A percentile compares a stretch with the other conserved stretches of the same genome.
Evolutionary conservation across 2,797 vertebrate species (phyloP).

Genomic region (Apogon hyalosoma): DNA sequence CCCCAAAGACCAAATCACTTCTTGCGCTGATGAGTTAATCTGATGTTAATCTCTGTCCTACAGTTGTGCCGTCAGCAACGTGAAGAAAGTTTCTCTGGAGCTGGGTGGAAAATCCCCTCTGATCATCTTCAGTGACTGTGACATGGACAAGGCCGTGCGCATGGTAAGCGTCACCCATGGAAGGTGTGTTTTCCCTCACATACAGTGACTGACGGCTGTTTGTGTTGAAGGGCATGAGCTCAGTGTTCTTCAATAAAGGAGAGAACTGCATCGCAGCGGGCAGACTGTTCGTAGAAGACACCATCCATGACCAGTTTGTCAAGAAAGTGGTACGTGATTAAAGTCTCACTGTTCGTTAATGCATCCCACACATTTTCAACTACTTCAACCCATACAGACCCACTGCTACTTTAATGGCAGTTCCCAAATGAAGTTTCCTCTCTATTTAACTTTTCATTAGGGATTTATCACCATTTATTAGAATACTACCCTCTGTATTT

Average conservation of each 20-base stretch:
- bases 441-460: too few species aligned
- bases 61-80: conserved; percentile 90
- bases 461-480: too few species aligned
- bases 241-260: conserved; percentile 94
- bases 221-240: conserved; percentile 87
- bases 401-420: too few species aligned
- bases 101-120: conserved; percentile 92
- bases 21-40: conserved; percentile 1
- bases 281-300: conserved; percentile 88
- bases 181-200: not conserved
- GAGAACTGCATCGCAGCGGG: conserved; percentile 94
- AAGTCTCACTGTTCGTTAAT: too few species aligned
- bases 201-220: not conserved
- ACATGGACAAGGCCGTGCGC: conserved; percentile 90
- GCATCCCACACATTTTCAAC: too few species aligned
- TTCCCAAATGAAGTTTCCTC: too few species aligned
- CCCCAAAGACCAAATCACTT: rapidly evolving
- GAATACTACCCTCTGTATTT: too few species aligned
- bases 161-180: conserved; percentile 79
- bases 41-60: not conserved
- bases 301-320: conserved; percentile 88
- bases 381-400: too few species aligned
- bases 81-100: conserved; percentile 93
- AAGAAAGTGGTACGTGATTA: conserved; percentile 84
- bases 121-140: conserved; percentile 91